Evolutionary conservation across 2,888 invertebrate genomes (phyloP), one percentile per base, ranked within the genome.

Genomic region (Agonopterix alstromeriana): DNA sequence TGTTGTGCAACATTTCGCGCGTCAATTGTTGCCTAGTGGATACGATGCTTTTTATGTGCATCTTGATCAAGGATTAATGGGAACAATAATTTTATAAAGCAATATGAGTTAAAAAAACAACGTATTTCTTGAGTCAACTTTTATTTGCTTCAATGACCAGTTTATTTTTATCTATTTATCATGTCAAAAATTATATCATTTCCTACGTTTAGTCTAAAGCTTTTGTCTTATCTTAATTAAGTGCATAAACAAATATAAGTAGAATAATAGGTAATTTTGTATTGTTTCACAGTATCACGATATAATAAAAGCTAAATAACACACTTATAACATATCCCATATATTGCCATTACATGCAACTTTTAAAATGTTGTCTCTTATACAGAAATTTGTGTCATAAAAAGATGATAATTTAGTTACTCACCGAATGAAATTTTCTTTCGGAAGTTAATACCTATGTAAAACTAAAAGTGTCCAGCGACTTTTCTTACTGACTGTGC

Each of bases 261-360:
- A n/a, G 38, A 10, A 38, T 3, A 38, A 27, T 27, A 63, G 55
- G 56, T 45, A 42, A 61, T 56, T 61, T 65, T 63, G 63, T 66
- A 64, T 61, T 60, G 64, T 62, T 70, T 73, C 67, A 74, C 77
- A 76, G 77, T 77, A 77, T 75, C 73, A 36, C 65, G 65, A 38
- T 27, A 5, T 71, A 65, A 64, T 67, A 51, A 70, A 72, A 70
- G 38, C 9, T 38, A 38, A 38, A 38, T 38, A 38, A 38, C 38
- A n/a, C 10, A 38, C 38, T 38, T 9, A 4, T 38, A 38, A 36
- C 2, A 36, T 36, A 3, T 38, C 9, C 38, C 38, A 38, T 38
- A 38, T 9, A n/a, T 38, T 38, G n/a, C 38, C 38, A 38, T 9
- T 38, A 7, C 5, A 5, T 27, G 27, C 27, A 27, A 27, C 5